These are phyloP conservation scores for Champsocephalus esox DNA, from an alignment of 2,797 vertebrate genomes.

Conservation along the genomic window DNA sequence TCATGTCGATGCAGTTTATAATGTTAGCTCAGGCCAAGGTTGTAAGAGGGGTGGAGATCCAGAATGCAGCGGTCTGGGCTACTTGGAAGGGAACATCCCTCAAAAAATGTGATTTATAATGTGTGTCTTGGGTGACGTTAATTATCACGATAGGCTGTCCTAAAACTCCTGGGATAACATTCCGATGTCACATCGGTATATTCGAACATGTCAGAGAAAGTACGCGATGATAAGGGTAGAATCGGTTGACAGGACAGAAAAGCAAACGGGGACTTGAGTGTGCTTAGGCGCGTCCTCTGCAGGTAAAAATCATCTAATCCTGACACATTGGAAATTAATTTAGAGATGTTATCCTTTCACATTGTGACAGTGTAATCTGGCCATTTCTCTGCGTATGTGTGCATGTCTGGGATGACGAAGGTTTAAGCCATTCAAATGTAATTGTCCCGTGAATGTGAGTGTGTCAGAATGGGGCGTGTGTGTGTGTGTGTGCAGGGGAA, in stretches of 20 bases:
- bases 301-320: constrained; percentile 65
- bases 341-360: constrained; percentile 31
- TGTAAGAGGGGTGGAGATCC: constrained; percentile 3
- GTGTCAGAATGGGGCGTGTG: constrained; percentile 9
- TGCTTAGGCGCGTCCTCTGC: constrained; percentile 79
- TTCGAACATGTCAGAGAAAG: constrained; percentile 4
- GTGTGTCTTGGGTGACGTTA: background rate
- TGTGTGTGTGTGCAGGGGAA: constrained; percentile 1
- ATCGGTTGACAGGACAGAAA: constrained; percentile 52
- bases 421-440: constrained; percentile 71
- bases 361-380: constrained; percentile 16
- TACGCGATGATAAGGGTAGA: constrained; percentile 26
- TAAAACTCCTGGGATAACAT: constrained; percentile 19
- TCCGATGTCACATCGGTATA: constrained; percentile 7
- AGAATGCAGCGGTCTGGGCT: constrained; percentile 36
- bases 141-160: background rate
- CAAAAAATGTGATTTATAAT: constrained; percentile 3
- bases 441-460: constrained; percentile 61
- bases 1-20: constrained; percentile 32
- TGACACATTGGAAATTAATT: constrained; percentile 33
- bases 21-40: constrained; percentile 38
- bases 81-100: constrained; percentile 42
- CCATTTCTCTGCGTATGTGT: constrained; percentile 13
- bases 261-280: constrained; percentile 36
- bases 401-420: constrained; percentile 38